Percentiles rank a stretch among this genome's conserved stretches.
Conservation (phyloP, 1,140 invertebrate species). For the Schlechtendalia chinensis region DNA sequence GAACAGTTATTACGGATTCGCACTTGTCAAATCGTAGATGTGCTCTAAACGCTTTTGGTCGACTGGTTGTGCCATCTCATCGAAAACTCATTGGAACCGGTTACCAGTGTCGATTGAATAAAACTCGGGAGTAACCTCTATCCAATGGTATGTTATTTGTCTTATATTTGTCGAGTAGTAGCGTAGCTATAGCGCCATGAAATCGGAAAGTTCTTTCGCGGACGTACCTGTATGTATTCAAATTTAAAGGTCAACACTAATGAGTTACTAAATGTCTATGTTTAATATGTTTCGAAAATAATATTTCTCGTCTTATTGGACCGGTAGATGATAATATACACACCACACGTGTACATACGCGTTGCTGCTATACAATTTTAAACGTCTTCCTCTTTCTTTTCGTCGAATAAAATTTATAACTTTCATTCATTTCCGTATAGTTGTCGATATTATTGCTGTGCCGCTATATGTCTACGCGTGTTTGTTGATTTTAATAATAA, state of each 20-base stretch:
- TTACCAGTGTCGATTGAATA: neutral
- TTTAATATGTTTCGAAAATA: neutral
- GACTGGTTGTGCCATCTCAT: too few species aligned
- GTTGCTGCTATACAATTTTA: neutral
- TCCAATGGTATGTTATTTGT: neutral
- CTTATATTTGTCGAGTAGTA: neutral
- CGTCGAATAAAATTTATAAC: neutral
- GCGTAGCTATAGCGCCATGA: too few species aligned
- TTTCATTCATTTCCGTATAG: neutral
- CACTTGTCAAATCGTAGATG: too few species aligned
- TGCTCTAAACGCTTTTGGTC: too few species aligned
- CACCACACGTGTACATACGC: too few species aligned
- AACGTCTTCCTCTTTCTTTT: slow-evolving; percentile 25
- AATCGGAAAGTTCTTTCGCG: too few species aligned
- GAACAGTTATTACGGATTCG: too few species aligned
- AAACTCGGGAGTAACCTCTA: neutral
- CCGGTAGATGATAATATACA: neutral
- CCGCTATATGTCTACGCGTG: neutral
- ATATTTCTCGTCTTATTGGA: neutral
- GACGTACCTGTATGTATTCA: too few species aligned
- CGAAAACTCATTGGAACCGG: too few species aligned
- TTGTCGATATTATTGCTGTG: neutral
- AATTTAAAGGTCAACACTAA: neutral
- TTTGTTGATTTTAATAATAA: too few species aligned
- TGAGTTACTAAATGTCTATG: neutral